Conservation (phyloP, 2,113 vertebrate genomes). For the Melanerpes aurifrons region DNA sequence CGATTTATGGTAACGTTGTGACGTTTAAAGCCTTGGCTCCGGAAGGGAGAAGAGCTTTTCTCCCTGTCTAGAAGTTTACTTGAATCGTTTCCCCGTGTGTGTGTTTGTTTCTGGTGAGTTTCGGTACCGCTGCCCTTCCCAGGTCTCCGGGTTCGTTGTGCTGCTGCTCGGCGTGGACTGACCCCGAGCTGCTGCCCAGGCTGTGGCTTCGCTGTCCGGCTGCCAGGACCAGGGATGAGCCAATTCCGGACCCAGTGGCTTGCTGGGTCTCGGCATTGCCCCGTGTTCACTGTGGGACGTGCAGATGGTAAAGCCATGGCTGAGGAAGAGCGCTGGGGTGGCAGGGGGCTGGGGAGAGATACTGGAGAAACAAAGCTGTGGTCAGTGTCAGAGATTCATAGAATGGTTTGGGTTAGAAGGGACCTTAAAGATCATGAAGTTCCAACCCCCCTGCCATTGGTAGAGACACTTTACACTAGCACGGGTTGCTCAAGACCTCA, state of each 20-base stretch:
- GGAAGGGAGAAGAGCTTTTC: background rate
- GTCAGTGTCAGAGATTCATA: no score
- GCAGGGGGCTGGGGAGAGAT: background rate
- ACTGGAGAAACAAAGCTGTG: no score
- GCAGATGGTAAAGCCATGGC: no score
- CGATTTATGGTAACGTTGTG: fast-evolving
- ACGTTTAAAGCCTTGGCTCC: background rate
- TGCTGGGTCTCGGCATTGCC: fast-evolving
- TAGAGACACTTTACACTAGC: no score
- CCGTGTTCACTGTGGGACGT: no score
- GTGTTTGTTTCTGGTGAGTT: fast-evolving
- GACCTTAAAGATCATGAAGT: no score
- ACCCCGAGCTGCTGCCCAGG: background rate
- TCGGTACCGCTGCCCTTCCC: fast-evolving
- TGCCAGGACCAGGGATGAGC: no score
- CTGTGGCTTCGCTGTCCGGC: fast-evolving
- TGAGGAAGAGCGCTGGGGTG: no score
- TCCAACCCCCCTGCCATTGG: no score
- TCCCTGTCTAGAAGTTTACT: fast-evolving
- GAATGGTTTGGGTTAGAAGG: no score
- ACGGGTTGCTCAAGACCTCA: no score
- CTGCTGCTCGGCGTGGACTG: background rate
- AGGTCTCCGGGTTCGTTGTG: fast-evolving
- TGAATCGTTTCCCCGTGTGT: fast-evolving
- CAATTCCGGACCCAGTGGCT: fast-evolving